Evolutionary conservation across 2,113 vertebrate genomes (phyloP).

Genomic region (Notothenia rossii): DNA sequence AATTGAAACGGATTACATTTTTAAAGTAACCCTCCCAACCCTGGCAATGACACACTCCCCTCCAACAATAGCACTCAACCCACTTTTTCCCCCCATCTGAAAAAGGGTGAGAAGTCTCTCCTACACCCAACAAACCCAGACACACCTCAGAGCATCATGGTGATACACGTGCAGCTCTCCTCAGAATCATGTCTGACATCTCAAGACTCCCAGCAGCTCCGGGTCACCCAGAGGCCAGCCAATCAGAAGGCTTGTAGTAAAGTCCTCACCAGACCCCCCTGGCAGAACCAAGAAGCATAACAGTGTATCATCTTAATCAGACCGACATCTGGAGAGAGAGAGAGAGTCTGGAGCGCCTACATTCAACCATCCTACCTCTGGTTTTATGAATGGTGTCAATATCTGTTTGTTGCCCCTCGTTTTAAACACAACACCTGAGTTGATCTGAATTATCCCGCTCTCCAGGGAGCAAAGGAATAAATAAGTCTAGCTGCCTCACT

Average conservation of each 20-base stretch:
- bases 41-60: slow-evolving; percentile 15
- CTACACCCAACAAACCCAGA: slow-evolving; percentile 1
- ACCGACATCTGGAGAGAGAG: slow-evolving; percentile 66
- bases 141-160: slow-evolving; percentile 31
- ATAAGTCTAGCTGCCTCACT: slow-evolving; percentile 30
- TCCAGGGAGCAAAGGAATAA: slow-evolving; percentile 12
- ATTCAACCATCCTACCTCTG: slow-evolving; percentile 31
- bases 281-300: slow-evolving; percentile 75
- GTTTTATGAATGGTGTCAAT: slow-evolving; percentile 61
- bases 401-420: slow-evolving; percentile 39
- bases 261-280: slow-evolving; percentile 72
- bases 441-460: slow-evolving; percentile 32
- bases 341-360: slow-evolving; percentile 51
- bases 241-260: slow-evolving; percentile 65
- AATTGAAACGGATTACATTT: too few relatives aligned
- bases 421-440: slow-evolving; percentile 33
- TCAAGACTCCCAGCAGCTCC: slow-evolving; percentile 61
- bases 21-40: too few relatives aligned
- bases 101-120: slow-evolving; percentile 29
- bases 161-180: slow-evolving; percentile 37
- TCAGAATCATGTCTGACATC: slow-evolving; percentile 51
- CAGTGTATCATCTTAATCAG: slow-evolving; percentile 75
- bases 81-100: slow-evolving; percentile 37
- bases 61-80: slow-evolving; percentile 41
- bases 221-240: slow-evolving; percentile 72